Evolutionary conservation across 92 coral and sea anemone species (phyloP).

Genomic region (Phenganax subtilis): DNA sequence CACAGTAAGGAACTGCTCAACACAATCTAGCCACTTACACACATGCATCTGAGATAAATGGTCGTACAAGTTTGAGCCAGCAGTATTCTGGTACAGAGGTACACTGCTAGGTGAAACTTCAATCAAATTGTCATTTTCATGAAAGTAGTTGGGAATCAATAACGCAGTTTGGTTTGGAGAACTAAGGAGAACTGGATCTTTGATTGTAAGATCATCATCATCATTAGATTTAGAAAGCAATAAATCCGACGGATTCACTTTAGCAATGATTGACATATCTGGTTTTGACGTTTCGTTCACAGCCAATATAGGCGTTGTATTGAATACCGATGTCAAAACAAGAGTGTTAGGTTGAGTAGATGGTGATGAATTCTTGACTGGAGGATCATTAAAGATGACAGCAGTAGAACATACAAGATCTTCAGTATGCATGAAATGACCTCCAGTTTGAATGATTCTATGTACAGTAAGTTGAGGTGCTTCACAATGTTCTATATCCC

Average conservation of each 20-base stretch:
- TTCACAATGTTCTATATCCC: neutral
- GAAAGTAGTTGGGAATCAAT: conserved; percentile 25
- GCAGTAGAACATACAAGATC: conserved; percentile 32
- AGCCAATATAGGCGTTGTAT: conserved; percentile 12
- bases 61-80: conserved; percentile 14
- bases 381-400: conserved; percentile 21
- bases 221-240: conserved; percentile 8
- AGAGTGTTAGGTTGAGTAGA: conserved; percentile 12
- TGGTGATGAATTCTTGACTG: conserved; percentile 17
- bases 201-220: conserved; percentile 31
- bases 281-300: conserved; percentile 12
- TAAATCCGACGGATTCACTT: conserved; percentile 18
- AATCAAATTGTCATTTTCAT: conserved; percentile 34
- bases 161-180: conserved; percentile 29
- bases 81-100: conserved; percentile 25
- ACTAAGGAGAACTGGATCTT: conserved; percentile 22
- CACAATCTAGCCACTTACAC: conserved; percentile 89
- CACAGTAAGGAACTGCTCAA: conserved; percentile 71
- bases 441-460: neutral
- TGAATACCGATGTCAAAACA: conserved; percentile 26
- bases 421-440: conserved; percentile 13
- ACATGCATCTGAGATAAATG: conserved; percentile 76
- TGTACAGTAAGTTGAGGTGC: conserved; percentile 10
- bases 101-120: conserved; percentile 26
- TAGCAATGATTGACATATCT: conserved; percentile 18